Percentiles rank a stretch among this genome's conserved stretches.
Conservation (phyloP, 2,888 invertebrate genomes). For the Celastrina argiolus region DNA sequence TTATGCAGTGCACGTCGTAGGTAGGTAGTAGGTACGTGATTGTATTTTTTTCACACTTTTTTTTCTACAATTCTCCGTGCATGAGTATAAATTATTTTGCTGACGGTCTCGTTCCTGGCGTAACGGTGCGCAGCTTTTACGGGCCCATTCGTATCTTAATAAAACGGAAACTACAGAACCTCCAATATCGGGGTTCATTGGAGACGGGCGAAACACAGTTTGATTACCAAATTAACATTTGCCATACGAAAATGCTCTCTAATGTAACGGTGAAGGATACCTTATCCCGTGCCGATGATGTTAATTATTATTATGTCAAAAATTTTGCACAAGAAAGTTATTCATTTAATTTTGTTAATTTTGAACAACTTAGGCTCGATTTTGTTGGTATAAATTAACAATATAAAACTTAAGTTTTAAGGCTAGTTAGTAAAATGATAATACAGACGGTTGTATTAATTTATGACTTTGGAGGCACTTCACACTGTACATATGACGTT, state of each 20-base stretch:
- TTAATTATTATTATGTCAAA: slow-evolving; percentile 2
- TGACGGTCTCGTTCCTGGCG: slow-evolving; percentile 12
- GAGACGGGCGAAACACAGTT: slow-evolving; percentile 5
- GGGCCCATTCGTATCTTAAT: slow-evolving; percentile 25
- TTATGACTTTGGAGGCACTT: too few species aligned
- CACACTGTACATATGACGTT: too few species aligned
- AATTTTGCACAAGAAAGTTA: neutral
- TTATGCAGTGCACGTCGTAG: too few species aligned
- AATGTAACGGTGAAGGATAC: neutral
- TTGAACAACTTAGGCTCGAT: too few species aligned
- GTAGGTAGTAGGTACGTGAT: neutral
- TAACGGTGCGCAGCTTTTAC: slow-evolving; percentile 25
- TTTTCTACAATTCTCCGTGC: neutral
- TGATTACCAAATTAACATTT: slow-evolving; percentile 15
- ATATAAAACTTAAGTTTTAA: too few species aligned
- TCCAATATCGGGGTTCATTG: slow-evolving; percentile 17
- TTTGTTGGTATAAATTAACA: too few species aligned
- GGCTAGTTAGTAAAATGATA: too few species aligned
- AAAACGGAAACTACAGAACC: slow-evolving; percentile 23
- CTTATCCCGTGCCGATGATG: neutral
- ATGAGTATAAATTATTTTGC: slow-evolving; percentile 5
- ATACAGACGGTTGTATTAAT: too few species aligned
- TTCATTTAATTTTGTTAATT: too few species aligned
- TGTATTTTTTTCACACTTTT: neutral
- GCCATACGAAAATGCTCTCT: neutral